These are phyloP conservation scores for Drosophila melanocephala DNA, from an alignment of 2,888 invertebrate genomes.

Conservation along the genomic window DNA sequence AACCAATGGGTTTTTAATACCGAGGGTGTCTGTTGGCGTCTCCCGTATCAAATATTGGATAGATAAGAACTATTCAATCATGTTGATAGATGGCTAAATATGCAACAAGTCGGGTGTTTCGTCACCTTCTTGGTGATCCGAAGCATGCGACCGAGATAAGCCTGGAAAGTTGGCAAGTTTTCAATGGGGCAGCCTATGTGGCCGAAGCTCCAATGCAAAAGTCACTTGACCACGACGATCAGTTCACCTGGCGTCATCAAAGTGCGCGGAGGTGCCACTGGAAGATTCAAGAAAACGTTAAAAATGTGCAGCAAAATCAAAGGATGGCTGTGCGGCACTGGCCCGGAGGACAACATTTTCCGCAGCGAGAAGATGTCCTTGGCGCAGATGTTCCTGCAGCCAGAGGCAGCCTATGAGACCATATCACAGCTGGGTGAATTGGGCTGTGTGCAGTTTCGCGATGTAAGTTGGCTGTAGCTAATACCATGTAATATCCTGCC, in stretches of 20 bases:
- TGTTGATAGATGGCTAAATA: conserved; percentile 63
- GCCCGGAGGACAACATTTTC: conserved; percentile 89
- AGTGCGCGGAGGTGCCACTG: conserved; percentile 43
- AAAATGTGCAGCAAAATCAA: conserved; percentile 43
- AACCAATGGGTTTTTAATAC: conserved; percentile 71
- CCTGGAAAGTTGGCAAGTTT: conserved; percentile 49
- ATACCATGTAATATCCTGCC: neutral
- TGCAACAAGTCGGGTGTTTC: conserved; percentile 19
- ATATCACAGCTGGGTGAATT: conserved; percentile 97
- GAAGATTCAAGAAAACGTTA: neutral
- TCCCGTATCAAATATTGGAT: conserved; percentile 10
- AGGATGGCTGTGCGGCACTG: conserved; percentile 53
- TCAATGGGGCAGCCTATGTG: conserved; percentile 35
- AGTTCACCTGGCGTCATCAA: conserved; percentile 61
- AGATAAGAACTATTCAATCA: conserved; percentile 63
- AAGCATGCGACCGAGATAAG: conserved; percentile 64
- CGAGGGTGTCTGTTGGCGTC: neutral
- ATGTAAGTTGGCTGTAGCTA: conserved; percentile 88
- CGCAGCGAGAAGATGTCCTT: conserved; percentile 95
- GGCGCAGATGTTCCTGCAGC: conserved; percentile 97
- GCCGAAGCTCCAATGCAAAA: conserved; percentile 35
- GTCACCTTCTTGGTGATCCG: conserved; percentile 57
- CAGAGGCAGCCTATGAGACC: conserved; percentile 96
- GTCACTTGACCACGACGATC: conserved; percentile 69
- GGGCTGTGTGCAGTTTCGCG: conserved; percentile 96